Percentiles rank a stretch among this genome's conserved stretches.
phyloP scores from a whole-genome alignment of 2,888 invertebrate species.

The Tenodera sinensis region DNA sequence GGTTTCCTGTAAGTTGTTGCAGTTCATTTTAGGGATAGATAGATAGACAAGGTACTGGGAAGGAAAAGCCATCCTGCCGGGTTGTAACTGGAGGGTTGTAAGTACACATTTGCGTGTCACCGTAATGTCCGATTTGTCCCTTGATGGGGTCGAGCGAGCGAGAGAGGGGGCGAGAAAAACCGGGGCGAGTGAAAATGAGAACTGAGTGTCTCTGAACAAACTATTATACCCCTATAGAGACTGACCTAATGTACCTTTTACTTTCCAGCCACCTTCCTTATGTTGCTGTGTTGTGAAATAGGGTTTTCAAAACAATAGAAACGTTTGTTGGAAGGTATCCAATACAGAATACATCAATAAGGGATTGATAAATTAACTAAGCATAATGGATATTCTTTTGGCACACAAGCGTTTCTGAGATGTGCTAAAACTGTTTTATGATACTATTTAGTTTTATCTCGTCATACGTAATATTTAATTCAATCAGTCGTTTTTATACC shows the following conservation, averaged over 20 bases:
- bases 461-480: too few species aligned
- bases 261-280: background rate
- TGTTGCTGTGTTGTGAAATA: too few species aligned
- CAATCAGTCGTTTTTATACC: too few species aligned
- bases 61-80: background rate
- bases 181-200: background rate
- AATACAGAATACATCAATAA: too few species aligned
- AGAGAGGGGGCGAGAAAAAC: slow-evolving; percentile 10
- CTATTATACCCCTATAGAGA: background rate
- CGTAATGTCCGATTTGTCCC: slow-evolving; percentile 29
- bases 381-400: too few species aligned
- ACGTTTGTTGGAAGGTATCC: too few species aligned
- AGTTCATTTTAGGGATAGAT: background rate
- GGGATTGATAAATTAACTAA: too few species aligned
- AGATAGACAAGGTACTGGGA: background rate
- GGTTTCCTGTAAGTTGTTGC: background rate
- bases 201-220: background rate
- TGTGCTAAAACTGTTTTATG: too few species aligned
- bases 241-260: background rate
- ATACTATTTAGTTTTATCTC: too few species aligned
- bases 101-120: slow-evolving; percentile 24
- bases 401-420: too few species aligned
- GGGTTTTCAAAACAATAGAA: too few species aligned
- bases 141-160: slow-evolving; percentile 18
- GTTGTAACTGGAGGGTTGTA: slow-evolving; percentile 6